These are phyloP conservation scores for Sminthopsis crassicaudata DNA, from an alignment of 2,113 vertebrate genomes.

Conservation along the genomic window DNA sequence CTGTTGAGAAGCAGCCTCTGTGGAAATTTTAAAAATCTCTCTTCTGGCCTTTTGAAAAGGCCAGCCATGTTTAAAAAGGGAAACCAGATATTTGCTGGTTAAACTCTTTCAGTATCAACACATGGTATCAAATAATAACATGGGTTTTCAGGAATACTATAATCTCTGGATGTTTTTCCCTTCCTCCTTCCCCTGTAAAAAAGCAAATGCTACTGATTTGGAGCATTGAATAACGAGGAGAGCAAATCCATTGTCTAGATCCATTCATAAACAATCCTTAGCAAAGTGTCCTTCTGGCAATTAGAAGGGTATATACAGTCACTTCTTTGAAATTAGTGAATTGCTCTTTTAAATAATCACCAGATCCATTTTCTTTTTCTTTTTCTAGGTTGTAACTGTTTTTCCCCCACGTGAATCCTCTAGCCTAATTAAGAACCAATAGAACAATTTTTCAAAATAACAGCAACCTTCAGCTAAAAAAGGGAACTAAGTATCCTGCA, in stretches of 20 bases:
- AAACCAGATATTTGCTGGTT: slow-evolving; percentile 1
- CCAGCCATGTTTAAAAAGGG: slow-evolving; percentile 40
- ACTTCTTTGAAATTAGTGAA: slow-evolving; percentile 52
- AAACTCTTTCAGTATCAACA: slow-evolving; percentile 42
- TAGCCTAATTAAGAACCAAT: slow-evolving; percentile 26
- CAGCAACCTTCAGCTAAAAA: slow-evolving; percentile 31
- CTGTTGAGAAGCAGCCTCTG: neutral
- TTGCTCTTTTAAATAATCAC: slow-evolving; percentile 15
- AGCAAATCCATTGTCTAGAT: slow-evolving; percentile 24
- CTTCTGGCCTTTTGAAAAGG: slow-evolving; percentile 46
- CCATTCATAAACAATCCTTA: neutral
- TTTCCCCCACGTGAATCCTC: neutral
- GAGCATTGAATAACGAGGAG: neutral
- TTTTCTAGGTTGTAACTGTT: slow-evolving; percentile 9
- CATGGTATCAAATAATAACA: slow-evolving; percentile 32
- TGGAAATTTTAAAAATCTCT: slow-evolving; percentile 23
- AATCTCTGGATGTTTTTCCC: neutral
- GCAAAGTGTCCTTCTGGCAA: slow-evolving; percentile 5
- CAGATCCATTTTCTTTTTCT: slow-evolving; percentile 36
- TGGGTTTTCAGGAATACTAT: neutral
- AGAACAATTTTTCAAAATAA: slow-evolving; percentile 37
- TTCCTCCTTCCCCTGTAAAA: neutral
- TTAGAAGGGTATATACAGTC: slow-evolving; percentile 30
- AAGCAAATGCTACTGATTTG: neutral
- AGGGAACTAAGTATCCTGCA: slow-evolving; percentile 34